Conservation (phyloP, 2,113 vertebrate genomes). For the Myotis yumanensis region DNA sequence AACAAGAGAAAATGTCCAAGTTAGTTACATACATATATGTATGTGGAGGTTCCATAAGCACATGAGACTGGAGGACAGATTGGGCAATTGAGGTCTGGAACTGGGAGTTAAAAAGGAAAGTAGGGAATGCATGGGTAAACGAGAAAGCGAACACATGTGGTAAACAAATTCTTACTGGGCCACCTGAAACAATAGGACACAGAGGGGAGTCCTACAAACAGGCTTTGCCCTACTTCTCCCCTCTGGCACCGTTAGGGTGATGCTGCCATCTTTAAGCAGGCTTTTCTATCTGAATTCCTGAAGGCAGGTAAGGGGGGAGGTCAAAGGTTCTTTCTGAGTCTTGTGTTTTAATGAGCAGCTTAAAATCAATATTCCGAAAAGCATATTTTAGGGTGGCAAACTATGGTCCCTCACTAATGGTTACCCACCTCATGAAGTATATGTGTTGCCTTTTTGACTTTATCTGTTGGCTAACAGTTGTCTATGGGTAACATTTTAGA, state of each 20-base stretch:
- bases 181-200: background rate
- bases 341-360: background rate
- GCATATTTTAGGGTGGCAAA: background rate
- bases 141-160: background rate
- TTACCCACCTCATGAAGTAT: background rate
- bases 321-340: background rate
- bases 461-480: background rate
- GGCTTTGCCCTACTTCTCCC: background rate
- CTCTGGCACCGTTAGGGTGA: background rate
- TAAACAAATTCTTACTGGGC: background rate
- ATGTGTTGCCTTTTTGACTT: conserved; percentile 39
- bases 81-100: background rate
- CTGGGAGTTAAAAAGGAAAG: background rate
- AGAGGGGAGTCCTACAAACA: background rate
- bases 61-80: background rate
- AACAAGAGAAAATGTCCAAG: background rate
- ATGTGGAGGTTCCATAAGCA: background rate
- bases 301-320: background rate
- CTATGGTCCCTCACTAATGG: background rate
- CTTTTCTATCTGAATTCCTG: background rate
- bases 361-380: background rate
- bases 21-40: background rate
- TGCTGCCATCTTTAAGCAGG: background rate
- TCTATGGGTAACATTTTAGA: conserved; percentile 28
- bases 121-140: background rate